Evolutionary conservation across 2,113 vertebrate species (phyloP).

Genomic region (Gulo gulo): DNA sequence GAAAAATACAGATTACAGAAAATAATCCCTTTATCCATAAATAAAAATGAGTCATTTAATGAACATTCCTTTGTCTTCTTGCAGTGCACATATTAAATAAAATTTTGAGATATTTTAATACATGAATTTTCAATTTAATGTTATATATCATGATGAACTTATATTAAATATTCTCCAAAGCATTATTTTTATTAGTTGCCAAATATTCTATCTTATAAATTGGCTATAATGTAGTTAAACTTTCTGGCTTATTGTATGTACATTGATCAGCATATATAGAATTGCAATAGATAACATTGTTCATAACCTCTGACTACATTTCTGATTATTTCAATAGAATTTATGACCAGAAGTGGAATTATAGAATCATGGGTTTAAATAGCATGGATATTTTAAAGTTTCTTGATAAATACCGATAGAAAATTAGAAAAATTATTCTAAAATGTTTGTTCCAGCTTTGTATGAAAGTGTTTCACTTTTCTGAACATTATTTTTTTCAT

Average conservation of each 20-base stretch:
- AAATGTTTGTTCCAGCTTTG: not conserved
- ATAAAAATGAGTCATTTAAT: not conserved
- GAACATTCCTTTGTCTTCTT: not conserved
- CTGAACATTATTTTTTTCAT: not conserved
- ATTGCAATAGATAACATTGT: not conserved
- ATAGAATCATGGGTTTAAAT: not conserved
- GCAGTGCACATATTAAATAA: not conserved
- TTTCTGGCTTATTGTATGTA: not conserved
- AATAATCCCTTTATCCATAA: not conserved
- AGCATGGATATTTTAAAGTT: not conserved
- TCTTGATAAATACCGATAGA: not conserved
- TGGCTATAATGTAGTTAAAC: not conserved
- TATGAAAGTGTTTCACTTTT: not conserved
- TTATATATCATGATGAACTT: not conserved
- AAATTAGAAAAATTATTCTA: not conserved
- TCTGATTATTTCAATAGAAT: slow-evolving; percentile 7
- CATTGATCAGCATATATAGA: not conserved
- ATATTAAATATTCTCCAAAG: not conserved
- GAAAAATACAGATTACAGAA: not conserved
- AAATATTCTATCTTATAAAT: not conserved
- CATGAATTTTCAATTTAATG: slow-evolving; percentile 18
- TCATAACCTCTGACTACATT: not conserved
- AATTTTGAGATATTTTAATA: not conserved
- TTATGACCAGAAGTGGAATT: not conserved
- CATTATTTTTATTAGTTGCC: slow-evolving; percentile 1